A percentile compares a stretch with the other conserved stretches of the same genome.
These are phyloP conservation scores for Rhinolophus ferrumequinum DNA, from an alignment of 2,113 vertebrate genomes.

Conservation along the genomic window DNA sequence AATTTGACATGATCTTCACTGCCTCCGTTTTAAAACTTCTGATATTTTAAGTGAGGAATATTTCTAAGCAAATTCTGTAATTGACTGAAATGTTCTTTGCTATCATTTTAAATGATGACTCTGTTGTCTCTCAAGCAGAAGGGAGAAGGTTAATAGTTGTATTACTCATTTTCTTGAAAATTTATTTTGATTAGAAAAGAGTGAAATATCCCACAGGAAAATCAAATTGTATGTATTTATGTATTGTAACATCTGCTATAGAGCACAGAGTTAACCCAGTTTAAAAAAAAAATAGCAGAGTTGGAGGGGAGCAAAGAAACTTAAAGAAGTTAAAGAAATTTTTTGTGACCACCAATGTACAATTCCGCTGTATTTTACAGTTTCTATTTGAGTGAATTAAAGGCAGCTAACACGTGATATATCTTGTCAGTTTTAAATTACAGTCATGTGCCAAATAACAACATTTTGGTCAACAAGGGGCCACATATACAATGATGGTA, in stretches of 20 bases:
- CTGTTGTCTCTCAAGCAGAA: conserved; percentile 22
- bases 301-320: neutral
- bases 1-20: conserved; percentile 27
- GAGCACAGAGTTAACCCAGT: neutral
- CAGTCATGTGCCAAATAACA: neutral
- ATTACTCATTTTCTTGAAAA: neutral
- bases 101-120: conserved; percentile 46
- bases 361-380: neutral
- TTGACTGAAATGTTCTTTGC: conserved; percentile 20
- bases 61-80: neutral
- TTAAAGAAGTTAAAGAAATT: neutral
- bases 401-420: neutral
- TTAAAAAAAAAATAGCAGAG: neutral
- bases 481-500: neutral
- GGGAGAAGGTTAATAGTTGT: neutral
- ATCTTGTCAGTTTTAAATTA: neutral
- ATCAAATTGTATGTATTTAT: conserved; percentile 26
- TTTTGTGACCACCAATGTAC: neutral
- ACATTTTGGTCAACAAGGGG: neutral
- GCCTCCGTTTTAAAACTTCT: neutral
- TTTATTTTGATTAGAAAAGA: conserved; percentile 25
- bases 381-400: neutral
- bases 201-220: neutral
- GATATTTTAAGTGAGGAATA: neutral
- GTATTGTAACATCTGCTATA: neutral